phyloP scores from a whole-genome alignment of 2,113 vertebrate species.

The Ammospiza caudacuta region DNA sequence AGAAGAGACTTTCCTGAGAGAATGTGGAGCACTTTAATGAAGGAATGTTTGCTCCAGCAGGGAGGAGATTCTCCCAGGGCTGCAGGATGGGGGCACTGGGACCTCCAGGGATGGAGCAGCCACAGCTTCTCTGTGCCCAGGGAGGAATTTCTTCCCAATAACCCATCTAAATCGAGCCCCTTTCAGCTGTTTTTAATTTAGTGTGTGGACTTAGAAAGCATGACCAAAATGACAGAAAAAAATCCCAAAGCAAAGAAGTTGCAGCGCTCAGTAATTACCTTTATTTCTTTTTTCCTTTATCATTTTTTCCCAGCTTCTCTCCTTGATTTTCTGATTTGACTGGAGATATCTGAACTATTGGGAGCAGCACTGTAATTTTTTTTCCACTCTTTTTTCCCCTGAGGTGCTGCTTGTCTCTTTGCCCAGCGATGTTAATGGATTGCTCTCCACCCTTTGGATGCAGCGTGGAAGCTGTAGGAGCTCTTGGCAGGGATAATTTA shows the following conservation, averaged over 20 bases:
- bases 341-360: neutral
- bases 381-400: rapidly evolving
- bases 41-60: neutral
- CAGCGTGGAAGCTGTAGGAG: rapidly evolving
- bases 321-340: neutral
- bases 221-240: neutral
- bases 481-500: neutral
- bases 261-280: neutral
- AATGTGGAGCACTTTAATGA: neutral
- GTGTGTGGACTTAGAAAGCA: neutral
- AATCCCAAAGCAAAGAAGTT: neutral
- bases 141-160: neutral
- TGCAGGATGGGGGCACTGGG: neutral
- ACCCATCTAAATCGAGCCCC: neutral
- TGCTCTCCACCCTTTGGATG: neutral
- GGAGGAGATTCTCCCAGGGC: neutral
- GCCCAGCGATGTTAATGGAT: neutral
- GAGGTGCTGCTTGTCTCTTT: neutral
- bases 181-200: neutral
- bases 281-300: neutral
- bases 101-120: neutral
- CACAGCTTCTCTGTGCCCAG: neutral
- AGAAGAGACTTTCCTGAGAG: neutral
- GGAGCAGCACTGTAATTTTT: neutral
- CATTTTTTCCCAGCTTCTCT: neutral